Evolutionary conservation across 23 tunicate genomes (phyloP).

Genomic region (Halocynthia roretzi): DNA sequence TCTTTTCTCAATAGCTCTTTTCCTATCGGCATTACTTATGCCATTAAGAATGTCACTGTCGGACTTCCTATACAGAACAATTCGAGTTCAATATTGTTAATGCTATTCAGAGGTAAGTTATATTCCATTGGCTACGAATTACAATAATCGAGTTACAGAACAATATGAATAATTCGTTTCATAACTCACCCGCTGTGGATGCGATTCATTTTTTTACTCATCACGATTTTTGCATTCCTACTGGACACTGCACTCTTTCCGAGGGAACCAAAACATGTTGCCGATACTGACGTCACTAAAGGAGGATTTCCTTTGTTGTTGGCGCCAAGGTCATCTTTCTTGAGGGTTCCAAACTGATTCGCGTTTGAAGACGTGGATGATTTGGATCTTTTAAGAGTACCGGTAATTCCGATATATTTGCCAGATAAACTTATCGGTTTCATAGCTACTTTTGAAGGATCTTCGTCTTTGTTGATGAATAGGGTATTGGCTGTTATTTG

Average conservation of each 20-base stretch:
- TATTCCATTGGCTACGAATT: too few species aligned
- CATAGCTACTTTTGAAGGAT: conserved; percentile 8
- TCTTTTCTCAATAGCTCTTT: conserved; percentile 5
- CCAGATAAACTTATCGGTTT: conserved; percentile 47
- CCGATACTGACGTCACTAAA: conserved; percentile 26
- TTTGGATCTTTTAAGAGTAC: conserved; percentile 14
- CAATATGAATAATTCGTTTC: too few species aligned
- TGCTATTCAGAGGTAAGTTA: too few species aligned
- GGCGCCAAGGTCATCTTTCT: background rate
- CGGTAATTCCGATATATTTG: conserved; percentile 55
- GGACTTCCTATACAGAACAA: too few species aligned
- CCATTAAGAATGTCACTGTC: too few species aligned
- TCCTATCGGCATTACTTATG: conserved; percentile 9
- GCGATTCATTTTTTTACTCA: too few species aligned
- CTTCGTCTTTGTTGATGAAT: conserved; percentile 32
- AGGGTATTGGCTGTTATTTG: conserved; percentile 35
- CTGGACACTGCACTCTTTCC: conserved; percentile 5
- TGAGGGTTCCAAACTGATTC: background rate
- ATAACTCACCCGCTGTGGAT: too few species aligned
- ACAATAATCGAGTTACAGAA: too few species aligned
- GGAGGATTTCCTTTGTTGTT: background rate
- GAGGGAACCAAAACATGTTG: conserved; percentile 5
- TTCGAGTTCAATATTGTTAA: too few species aligned
- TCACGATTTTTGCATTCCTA: too few species aligned
- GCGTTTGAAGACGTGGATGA: background rate